Conservation (phyloP, 2,113 vertebrate genomes). For the Esox niger region DNA sequence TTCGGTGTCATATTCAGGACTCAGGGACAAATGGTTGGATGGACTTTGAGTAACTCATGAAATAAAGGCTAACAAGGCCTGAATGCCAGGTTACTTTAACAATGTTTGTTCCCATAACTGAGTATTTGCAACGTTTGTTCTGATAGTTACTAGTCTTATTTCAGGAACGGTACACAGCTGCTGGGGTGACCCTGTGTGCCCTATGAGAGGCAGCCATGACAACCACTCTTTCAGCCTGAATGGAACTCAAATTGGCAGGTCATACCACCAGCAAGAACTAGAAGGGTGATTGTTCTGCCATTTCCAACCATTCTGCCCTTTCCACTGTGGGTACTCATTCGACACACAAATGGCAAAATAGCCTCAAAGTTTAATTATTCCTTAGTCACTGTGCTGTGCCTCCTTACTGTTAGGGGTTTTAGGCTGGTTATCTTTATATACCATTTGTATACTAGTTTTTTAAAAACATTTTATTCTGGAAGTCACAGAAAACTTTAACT, state of each 20-base stretch:
- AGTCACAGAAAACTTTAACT: too few species aligned
- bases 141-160: not conserved
- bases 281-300: not conserved
- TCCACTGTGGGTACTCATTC: not conserved
- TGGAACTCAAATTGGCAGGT: not conserved
- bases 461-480: too few species aligned
- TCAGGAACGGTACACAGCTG: not conserved
- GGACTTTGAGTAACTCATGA: not conserved
- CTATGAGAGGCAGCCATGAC: conserved; percentile 10
- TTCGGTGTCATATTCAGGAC: not conserved
- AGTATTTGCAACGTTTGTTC: not conserved
- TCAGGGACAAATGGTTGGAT: not conserved
- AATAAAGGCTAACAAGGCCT: not conserved
- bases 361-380: too few species aligned
- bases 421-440: too few species aligned
- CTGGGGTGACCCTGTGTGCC: not conserved
- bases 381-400: too few species aligned
- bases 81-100: not conserved
- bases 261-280: not conserved
- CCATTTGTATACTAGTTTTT: too few species aligned
- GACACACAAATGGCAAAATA: not conserved
- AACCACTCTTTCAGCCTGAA: conserved; percentile 7
- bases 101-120: not conserved
- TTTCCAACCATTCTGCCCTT: not conserved
- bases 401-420: too few species aligned